Evolutionary conservation across 2,888 invertebrate genomes (phyloP), one percentile per base, ranked within the genome.

Genomic region (Cotesia congregata): DNA sequence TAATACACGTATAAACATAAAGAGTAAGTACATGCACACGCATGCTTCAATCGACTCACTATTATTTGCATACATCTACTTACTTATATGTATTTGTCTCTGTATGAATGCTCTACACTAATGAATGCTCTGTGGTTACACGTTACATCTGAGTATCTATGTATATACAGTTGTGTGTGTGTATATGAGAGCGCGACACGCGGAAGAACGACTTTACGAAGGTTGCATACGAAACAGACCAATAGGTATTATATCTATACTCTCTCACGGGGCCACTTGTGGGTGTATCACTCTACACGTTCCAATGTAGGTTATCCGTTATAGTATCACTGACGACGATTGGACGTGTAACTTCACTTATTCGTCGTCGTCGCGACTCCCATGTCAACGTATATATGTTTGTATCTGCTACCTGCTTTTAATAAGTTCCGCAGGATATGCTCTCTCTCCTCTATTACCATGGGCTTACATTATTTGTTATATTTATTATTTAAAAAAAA

Each of bases 281-380:
- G 70, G 73, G 74, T 77, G 78, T 79, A 69, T 76, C 67, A 67
- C 74, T 74, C 77, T 76, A 74, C 30, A 30, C 77, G 76, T 75
- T 77, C 72, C 83, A 85, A 88, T 86, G 84, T 88, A 85, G 88
- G 88, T 86, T 87, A 86, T 84, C 87, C 88, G 87, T 86, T 86
- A 86, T 84, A 85, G 83, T 84, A 85, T 86, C 83, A 83, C 82
- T 69, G 79, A 41, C 74, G 79, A 41, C 74, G 77, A 77, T 77
- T 77, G 77, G 77, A 86, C 88, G 88, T 85, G 88, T 83, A 86
- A 12, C 50, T 50, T 50, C 50, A 50, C 50, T 50, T 50, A 50
- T 50, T 50, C 50, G 50, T 50, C 12, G 50, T 84, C 83, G 79
- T 79, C 67, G 78, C 77, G 75, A 82, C 83, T 83, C 83, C 85